Percentiles rank a stretch among this genome's conserved stretches.
Evolutionary conservation across 2,797 vertebrate genomes (phyloP).

Genomic region (Siniperca scherzeri): DNA sequence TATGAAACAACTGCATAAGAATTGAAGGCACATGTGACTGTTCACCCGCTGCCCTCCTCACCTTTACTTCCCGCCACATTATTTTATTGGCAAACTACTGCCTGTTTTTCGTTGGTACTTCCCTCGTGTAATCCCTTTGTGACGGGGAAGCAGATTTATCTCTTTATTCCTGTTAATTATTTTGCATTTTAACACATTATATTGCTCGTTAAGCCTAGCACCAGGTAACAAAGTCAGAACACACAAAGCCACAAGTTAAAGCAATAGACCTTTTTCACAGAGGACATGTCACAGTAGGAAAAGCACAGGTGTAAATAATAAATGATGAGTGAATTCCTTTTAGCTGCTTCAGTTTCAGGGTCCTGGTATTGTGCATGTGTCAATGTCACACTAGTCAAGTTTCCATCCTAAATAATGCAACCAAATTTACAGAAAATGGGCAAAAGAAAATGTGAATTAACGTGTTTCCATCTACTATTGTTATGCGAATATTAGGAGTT

Average conservation of each 20-base stretch:
- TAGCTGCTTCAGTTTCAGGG: background rate
- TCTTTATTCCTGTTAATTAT: slow-evolving; percentile 20
- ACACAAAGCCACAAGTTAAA: no score
- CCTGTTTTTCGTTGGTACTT: background rate
- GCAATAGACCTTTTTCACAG: background rate
- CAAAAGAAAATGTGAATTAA: no score
- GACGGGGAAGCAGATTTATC: slow-evolving; percentile 4
- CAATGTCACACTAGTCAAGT: no score
- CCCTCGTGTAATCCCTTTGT: background rate
- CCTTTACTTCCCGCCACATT: background rate
- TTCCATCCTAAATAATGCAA: no score
- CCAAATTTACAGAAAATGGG: no score
- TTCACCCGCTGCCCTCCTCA: slow-evolving; percentile 20
- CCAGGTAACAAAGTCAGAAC: background rate
- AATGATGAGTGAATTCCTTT: background rate
- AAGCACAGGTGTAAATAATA: background rate
- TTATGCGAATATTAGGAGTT: no score
- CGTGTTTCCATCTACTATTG: no score
- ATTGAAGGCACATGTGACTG: slow-evolving; percentile 14
- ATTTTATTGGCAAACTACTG: slow-evolving; percentile 42
- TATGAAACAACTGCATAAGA: slow-evolving; percentile 17
- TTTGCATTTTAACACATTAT: slow-evolving; percentile 27
- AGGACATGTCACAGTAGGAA: background rate
- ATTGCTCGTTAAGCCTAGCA: background rate
- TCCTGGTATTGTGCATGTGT: background rate